These are phyloP conservation scores for Arizona elegans DNA, from an alignment of 2,113 vertebrate species.

Conservation along the genomic window DNA sequence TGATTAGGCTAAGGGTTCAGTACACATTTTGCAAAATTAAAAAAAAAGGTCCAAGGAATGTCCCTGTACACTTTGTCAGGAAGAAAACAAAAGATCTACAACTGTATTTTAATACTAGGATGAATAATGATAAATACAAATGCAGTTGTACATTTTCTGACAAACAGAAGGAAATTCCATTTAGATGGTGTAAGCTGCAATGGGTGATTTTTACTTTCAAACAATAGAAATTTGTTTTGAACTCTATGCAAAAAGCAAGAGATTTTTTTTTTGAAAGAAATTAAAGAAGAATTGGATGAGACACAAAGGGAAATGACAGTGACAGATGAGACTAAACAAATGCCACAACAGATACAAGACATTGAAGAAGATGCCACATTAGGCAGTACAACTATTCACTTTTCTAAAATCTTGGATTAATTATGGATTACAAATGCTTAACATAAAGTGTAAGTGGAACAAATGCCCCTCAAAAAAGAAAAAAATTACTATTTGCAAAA, in stretches of 20 bases:
- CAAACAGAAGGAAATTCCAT: neutral
- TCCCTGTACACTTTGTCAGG: neutral
- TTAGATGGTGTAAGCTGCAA: neutral
- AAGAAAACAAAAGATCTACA: neutral
- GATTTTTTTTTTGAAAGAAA: neutral
- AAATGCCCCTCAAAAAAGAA: neutral
- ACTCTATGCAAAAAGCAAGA: neutral
- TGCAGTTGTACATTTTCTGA: neutral
- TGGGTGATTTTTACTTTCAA: neutral
- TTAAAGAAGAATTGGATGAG: neutral
- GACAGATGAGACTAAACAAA: neutral
- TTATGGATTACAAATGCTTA: neutral
- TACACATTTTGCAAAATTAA: neutral
- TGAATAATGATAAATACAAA: neutral
- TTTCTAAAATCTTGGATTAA: neutral
- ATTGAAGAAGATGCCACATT: neutral
- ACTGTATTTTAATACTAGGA: neutral
- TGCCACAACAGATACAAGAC: neutral
- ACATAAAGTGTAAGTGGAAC: neutral
- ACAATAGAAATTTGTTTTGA: neutral
- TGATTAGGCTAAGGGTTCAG: neutral
- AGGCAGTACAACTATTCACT: neutral
- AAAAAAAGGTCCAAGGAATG: neutral
- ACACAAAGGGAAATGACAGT: neutral
- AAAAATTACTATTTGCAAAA: neutral